These are phyloP conservation scores for Pycnomerus fuliginosus DNA, from an alignment of 2,888 invertebrate genomes.

Conservation along the genomic window DNA sequence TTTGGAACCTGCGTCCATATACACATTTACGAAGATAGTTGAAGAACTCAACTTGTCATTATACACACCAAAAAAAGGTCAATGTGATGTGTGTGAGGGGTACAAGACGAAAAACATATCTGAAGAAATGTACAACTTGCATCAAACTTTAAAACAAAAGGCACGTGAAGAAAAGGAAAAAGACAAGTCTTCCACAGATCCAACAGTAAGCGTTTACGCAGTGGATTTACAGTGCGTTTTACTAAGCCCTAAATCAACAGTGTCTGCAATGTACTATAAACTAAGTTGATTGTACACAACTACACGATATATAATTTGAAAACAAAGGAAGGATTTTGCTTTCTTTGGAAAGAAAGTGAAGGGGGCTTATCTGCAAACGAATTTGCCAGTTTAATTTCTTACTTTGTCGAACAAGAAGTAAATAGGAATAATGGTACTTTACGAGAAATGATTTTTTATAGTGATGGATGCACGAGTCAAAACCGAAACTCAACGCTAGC, in stretches of 20 bases:
- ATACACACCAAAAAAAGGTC: constrained; percentile 33
- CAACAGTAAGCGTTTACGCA: constrained; percentile 10
- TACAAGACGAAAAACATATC: constrained; percentile 13
- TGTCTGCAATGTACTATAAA: constrained; percentile 2
- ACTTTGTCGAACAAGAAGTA: constrained; percentile 34
- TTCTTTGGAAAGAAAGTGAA: neutral
- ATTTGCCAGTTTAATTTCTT: constrained; percentile 27
- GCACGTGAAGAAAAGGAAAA: constrained; percentile 17
- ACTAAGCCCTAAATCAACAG: constrained; percentile 21
- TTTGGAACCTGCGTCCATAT: constrained; percentile 1
- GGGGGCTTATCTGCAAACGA: neutral
- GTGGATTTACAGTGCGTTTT: constrained; percentile 28
- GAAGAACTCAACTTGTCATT: constrained; percentile 28
- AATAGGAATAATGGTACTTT: constrained; percentile 15
- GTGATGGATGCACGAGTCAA: constrained; percentile 3
- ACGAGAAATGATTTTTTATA: neutral
- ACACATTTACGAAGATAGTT: constrained; percentile 16
- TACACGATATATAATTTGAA: neutral
- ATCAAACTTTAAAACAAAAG: constrained; percentile 16
- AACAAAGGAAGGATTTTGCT: neutral
- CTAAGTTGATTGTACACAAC: constrained; percentile 1
- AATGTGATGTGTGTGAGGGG: constrained; percentile 23
- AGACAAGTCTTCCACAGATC: constrained; percentile 18
- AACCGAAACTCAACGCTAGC: constrained; percentile 1
- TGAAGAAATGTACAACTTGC: constrained; percentile 13